These are phyloP conservation scores for Drosophila rhopaloa DNA, from an alignment of 1,140 invertebrate genomes.

Conservation along the genomic window DNA sequence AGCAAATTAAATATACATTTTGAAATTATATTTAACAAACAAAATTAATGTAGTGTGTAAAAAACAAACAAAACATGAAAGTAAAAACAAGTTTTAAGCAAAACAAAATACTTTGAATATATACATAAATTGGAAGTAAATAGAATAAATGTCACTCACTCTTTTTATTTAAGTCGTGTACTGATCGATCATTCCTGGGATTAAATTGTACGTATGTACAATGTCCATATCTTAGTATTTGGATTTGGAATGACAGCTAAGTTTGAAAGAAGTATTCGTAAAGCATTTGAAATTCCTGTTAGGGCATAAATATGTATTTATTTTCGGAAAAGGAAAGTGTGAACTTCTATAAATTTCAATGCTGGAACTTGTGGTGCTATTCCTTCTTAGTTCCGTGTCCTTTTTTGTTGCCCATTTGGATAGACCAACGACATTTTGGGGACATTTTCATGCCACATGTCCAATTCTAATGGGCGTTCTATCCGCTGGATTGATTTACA, in stretches of 20 bases:
- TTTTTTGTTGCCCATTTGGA: slow-evolving; percentile 38
- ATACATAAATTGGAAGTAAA: slow-evolving; percentile 82
- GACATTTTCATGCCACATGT: neutral
- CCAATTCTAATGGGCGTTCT: slow-evolving; percentile 15
- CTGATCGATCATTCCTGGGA: slow-evolving; percentile 32
- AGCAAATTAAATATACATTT: slow-evolving; percentile 63
- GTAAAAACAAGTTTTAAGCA: slow-evolving; percentile 54
- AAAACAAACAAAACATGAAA: slow-evolving; percentile 63
- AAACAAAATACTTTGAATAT: slow-evolving; percentile 76
- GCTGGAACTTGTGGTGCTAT: slow-evolving; percentile 26
- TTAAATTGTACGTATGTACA: neutral
- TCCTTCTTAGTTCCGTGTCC: slow-evolving; percentile 18
- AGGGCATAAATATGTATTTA: neutral
- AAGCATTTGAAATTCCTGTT: slow-evolving; percentile 2
- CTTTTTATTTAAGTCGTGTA: slow-evolving; percentile 69
- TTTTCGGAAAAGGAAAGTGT: neutral
- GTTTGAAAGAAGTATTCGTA: neutral
- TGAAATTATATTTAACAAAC: slow-evolving; percentile 71
- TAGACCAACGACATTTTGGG: slow-evolving; percentile 4
- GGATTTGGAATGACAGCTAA: neutral
- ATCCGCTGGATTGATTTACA: slow-evolving; percentile 18
- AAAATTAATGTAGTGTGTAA: slow-evolving; percentile 78
- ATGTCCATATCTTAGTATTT: neutral
- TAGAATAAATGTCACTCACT: slow-evolving; percentile 80
- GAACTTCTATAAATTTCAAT: slow-evolving; percentile 21